Evolutionary conservation across 64 coral and sea anemone genomes (phyloP).

Genomic region (Stylophora pistillata): DNA sequence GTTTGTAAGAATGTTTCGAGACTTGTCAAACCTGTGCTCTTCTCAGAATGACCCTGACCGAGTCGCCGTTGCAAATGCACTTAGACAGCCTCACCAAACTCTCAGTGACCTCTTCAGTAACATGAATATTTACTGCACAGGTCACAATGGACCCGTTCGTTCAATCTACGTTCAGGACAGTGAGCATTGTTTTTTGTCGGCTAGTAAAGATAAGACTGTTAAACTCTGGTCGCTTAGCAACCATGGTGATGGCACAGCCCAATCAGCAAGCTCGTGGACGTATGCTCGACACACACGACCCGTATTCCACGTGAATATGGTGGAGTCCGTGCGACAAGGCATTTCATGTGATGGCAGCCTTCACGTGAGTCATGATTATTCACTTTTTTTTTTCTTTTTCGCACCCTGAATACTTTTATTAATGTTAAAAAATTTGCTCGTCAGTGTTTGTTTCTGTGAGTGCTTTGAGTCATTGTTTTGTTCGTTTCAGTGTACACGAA

Average conservation of each 20-base stretch:
- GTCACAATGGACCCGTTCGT: slow-evolving; percentile 85
- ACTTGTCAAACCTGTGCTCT: too few species aligned
- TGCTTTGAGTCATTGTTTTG: too few species aligned
- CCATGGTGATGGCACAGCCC: slow-evolving; percentile 97
- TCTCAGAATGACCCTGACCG: too few species aligned
- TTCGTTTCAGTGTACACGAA: too few species aligned
- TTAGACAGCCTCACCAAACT: too few species aligned
- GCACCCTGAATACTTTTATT: too few species aligned
- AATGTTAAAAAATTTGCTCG: too few species aligned
- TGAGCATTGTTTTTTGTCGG: slow-evolving; percentile 91
- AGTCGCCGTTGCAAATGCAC: too few species aligned
- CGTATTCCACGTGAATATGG: slow-evolving; percentile 90
- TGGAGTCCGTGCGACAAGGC: slow-evolving; percentile 81
- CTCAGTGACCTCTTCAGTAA: background rate
- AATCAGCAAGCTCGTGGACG: slow-evolving; percentile 97
- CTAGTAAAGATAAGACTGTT: slow-evolving; percentile 95
- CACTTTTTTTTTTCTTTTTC: too few species aligned
- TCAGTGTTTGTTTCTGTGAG: too few species aligned
- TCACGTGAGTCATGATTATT: slow-evolving; percentile 61
- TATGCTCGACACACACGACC: slow-evolving; percentile 76
- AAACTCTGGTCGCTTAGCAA: slow-evolving; percentile 98
- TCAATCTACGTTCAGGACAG: slow-evolving; percentile 91
- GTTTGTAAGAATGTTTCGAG: too few species aligned
- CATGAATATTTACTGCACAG: slow-evolving; percentile 7
- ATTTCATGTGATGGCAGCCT: slow-evolving; percentile 91